phyloP scores from a whole-genome alignment of 2,113 vertebrate species.

The Clarias gariepinus region DNA sequence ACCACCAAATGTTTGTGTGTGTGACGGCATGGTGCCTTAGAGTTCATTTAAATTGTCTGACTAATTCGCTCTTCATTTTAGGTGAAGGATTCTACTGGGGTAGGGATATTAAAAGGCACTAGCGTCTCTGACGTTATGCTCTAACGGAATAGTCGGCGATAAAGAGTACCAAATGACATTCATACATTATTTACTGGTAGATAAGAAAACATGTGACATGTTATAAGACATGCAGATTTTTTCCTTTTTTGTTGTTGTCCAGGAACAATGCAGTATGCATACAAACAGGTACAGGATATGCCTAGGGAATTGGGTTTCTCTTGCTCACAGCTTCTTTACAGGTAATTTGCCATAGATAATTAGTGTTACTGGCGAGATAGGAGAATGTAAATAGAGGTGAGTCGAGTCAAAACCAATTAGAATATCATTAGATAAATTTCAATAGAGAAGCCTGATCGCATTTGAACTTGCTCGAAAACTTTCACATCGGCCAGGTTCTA shows the following conservation, averaged over 20 bases:
- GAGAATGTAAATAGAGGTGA: not conserved
- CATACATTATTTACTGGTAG: not conserved
- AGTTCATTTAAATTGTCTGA: not conserved
- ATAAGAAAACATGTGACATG: not conserved
- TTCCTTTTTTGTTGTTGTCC: not conserved
- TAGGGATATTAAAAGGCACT: not conserved
- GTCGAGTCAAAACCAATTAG: not conserved
- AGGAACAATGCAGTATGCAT: not conserved
- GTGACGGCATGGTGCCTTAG: not conserved
- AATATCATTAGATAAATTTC: not conserved
- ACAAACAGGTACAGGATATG: not conserved
- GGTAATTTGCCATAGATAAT: not conserved
- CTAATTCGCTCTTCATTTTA: not conserved
- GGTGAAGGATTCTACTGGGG: not conserved
- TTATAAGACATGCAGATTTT: not conserved
- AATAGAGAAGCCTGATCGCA: not conserved
- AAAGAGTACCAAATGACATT: not conserved
- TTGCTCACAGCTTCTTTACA: not conserved
- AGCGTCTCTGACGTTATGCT: not conserved
- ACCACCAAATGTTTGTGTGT: not conserved
- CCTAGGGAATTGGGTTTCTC: not conserved
- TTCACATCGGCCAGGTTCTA: too few relatives aligned
- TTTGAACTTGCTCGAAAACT: not conserved
- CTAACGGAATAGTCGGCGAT: not conserved
- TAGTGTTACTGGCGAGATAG: not conserved